phyloP scores from a whole-genome alignment of 2,888 invertebrate genomes.

The Hydraecia micacea region DNA sequence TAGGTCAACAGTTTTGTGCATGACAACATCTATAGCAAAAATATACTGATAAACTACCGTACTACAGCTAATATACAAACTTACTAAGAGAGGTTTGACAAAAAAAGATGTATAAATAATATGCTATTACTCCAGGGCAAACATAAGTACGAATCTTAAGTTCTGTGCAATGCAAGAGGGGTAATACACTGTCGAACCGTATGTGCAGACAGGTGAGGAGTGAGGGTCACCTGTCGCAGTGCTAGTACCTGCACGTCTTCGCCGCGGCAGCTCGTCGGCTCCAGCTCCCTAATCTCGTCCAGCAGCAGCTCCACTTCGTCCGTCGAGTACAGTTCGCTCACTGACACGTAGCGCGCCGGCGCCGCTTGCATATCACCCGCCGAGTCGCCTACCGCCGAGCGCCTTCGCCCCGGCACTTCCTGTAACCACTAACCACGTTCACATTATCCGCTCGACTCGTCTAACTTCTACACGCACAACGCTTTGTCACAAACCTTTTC shows the following conservation, averaged over 20 bases:
- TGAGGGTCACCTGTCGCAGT: conserved; percentile 12
- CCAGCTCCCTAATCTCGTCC: conserved; percentile 89
- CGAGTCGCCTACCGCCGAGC: conserved; percentile 80
- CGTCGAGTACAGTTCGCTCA: conserved; percentile 89
- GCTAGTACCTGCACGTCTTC: conserved; percentile 84
- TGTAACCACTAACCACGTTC: conserved; percentile 68
- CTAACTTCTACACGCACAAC: conserved; percentile 5
- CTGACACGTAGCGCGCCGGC: conserved; percentile 89
- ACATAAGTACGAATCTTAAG: neutral
- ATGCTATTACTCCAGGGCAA: neutral
- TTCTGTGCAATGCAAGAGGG: conserved; percentile 8
- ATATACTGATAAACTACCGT: neutral
- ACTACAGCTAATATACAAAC: neutral
- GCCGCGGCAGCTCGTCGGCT: conserved; percentile 88
- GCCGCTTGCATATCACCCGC: conserved; percentile 88
- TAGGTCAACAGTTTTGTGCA: neutral
- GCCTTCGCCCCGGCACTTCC: conserved; percentile 82
- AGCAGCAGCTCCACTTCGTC: conserved; percentile 90
- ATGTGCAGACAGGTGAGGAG: neutral
- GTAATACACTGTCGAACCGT: neutral
- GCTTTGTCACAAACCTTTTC: conserved; percentile 73
- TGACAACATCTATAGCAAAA: neutral
- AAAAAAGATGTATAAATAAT: neutral
- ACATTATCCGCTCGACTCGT: conserved; percentile 35
- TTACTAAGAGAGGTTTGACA: no score